Conservation (phyloP, 53 echinoderm and acorn worm species). For the Hippasteria phrygiana region DNA sequence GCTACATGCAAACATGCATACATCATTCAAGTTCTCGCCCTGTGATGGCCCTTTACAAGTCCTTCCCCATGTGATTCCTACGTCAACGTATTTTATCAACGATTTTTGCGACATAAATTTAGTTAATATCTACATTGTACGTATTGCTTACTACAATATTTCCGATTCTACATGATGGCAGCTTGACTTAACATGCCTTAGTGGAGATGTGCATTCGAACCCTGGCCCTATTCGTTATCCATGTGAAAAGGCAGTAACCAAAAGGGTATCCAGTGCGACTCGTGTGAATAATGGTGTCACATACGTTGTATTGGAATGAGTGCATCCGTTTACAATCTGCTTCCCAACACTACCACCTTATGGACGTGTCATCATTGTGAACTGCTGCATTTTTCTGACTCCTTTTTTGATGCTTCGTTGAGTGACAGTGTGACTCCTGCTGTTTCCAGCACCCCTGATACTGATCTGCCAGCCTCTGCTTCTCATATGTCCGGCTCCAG, state of each 20-base stretch:
- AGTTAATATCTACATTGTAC: too few relatives aligned
- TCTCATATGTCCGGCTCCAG: background rate
- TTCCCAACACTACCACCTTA: background rate
- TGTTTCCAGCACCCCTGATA: background rate
- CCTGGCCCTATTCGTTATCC: conserved; percentile 27
- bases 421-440: too few relatives aligned
- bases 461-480: background rate
- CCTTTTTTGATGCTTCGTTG: background rate
- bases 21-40: too few relatives aligned
- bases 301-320: conserved; percentile 9
- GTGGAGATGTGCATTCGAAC: conserved; percentile 26
- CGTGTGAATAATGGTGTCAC: background rate
- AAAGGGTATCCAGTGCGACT: conserved; percentile 7
- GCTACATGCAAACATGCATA: too few relatives aligned
- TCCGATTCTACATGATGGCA: too few relatives aligned
- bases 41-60: too few relatives aligned
- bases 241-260: conserved; percentile 5
- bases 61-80: too few relatives aligned
- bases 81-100: too few relatives aligned
- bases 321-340: conserved; percentile 2
- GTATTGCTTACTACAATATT: too few relatives aligned
- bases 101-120: too few relatives aligned
- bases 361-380: conserved; percentile 24
- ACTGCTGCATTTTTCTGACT: background rate
- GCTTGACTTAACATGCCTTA: too few relatives aligned